Evolutionary conservation across 2,797 vertebrate genomes (phyloP).

Genomic region (Glossophaga mutica): DNA sequence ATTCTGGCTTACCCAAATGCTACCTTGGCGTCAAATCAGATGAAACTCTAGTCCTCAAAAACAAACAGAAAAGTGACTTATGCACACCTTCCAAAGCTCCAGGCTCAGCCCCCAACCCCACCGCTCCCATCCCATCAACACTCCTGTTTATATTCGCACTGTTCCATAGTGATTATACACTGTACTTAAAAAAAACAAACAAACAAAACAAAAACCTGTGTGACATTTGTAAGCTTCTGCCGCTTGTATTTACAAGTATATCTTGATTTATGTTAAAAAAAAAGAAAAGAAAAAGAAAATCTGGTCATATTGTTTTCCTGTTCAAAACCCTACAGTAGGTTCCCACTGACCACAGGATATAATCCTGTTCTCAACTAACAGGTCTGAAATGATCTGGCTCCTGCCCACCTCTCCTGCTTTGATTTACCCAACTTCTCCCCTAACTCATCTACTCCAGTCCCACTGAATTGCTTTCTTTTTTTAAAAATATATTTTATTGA

Average conservation of each 20-base stretch:
- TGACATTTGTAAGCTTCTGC: not conserved
- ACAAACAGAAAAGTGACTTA: slow-evolving; percentile 7
- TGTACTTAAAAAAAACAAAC: not conserved
- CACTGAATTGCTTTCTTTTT: not conserved
- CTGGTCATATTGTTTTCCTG: not conserved
- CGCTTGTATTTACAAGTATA: not conserved
- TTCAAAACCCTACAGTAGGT: not conserved
- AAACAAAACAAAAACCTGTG: too few species aligned
- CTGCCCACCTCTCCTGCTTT: not conserved
- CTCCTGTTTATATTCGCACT: not conserved
- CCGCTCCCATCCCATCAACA: not conserved
- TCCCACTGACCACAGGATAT: not conserved
- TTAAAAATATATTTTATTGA: too few species aligned
- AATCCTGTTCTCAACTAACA: not conserved
- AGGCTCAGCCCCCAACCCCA: not conserved
- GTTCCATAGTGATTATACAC: not conserved
- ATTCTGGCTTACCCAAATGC: slow-evolving; percentile 41
- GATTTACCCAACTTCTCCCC: not conserved
- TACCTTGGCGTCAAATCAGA: slow-evolving; percentile 58
- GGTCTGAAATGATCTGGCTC: not conserved
- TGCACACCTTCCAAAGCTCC: not conserved
- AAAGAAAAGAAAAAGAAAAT: not conserved
- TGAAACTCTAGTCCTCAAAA: slow-evolving; percentile 9
- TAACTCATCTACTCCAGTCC: not conserved
- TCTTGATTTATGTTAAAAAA: not conserved